Percentiles rank a stretch among this genome's conserved stretches.
phyloP scores from a whole-genome alignment of 2,113 vertebrate genomes.

The Merops nubicus region DNA sequence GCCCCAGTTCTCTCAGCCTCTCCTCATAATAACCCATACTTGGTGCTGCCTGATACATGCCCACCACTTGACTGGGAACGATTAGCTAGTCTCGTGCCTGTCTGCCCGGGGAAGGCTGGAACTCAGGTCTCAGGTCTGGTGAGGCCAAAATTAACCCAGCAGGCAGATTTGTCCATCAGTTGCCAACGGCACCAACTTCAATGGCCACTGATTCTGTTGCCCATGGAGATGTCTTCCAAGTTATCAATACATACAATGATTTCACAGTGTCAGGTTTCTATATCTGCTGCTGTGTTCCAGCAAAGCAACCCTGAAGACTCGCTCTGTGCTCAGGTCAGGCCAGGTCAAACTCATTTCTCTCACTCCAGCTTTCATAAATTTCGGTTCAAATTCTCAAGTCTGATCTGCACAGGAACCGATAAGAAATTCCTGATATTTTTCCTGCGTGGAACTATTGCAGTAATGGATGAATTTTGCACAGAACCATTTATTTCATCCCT shows the following conservation, averaged over 20 bases:
- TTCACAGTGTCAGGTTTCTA: rapidly evolving
- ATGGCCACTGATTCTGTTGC: neutral
- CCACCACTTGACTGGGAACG: neutral
- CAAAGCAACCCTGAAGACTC: neutral
- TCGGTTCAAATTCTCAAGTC: neutral
- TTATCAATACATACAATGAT: neutral
- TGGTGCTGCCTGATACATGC: neutral
- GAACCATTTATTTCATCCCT: neutral
- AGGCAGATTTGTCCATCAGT: neutral
- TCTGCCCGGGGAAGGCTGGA: neutral
- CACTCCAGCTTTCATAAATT: neutral
- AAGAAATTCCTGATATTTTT: neutral
- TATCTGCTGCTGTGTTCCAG: neutral
- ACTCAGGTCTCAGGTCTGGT: neutral
- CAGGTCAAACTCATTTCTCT: neutral
- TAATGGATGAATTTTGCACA: neutral
- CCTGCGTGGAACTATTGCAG: neutral
- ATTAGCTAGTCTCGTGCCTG: no score
- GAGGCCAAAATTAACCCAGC: neutral
- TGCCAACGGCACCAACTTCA: neutral
- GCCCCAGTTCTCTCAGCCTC: no score
- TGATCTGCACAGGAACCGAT: neutral
- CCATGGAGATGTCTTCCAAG: neutral
- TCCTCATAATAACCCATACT: neutral
- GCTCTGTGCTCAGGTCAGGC: neutral